Evolutionary conservation across 2,888 invertebrate species (phyloP), one percentile per base, ranked within the genome.

Genomic region (Lithophane socia): DNA sequence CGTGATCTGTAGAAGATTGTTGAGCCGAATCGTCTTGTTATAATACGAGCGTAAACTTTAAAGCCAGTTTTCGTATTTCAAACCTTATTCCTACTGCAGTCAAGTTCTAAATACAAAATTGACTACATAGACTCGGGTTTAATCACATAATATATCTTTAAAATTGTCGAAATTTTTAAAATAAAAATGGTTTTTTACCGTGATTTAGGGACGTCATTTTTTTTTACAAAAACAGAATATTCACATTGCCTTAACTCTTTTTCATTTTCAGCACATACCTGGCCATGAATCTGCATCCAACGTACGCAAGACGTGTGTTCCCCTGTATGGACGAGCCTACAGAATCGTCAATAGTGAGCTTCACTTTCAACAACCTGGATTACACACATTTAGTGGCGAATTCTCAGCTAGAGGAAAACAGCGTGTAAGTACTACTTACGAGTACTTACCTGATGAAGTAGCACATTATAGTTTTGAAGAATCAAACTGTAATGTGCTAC

Each of bases 271-370:
- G 96, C 5, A 92, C 95, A 21, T 97, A 97, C 90, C 91, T 97
- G 24, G 96, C 97, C 0, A 98, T 98, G 88, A 97, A 98, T 81
- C 96, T 98, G 77, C 94, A 97, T 88, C 97, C 97, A 0, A 97
- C 97, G 0, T 92, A 97, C 75, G 98, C 98, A 13, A 95, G 98
- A 73, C 94, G 96, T 66, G 98, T 98, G 7, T 98, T 98, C 89
- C 98, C 98, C 0, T 98, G 98, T 88, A 97, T 98, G 88, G 98
- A 98, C 84, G 98, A 98, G 84, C 98, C 97, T 0, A 91, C 92
- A 0, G 94, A 93, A 77, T 89, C 93, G 13, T 92, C 97, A 0
- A 90, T 84, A 0, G 95, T 97, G 42, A 88, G 89, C 0, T 94
- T 97, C 49, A 94, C 92, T 0, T 94, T 97, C 63, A 93, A 93